Evolutionary conservation across 2,888 invertebrate genomes (phyloP).

Genomic region (Ophion ventricosus): DNA sequence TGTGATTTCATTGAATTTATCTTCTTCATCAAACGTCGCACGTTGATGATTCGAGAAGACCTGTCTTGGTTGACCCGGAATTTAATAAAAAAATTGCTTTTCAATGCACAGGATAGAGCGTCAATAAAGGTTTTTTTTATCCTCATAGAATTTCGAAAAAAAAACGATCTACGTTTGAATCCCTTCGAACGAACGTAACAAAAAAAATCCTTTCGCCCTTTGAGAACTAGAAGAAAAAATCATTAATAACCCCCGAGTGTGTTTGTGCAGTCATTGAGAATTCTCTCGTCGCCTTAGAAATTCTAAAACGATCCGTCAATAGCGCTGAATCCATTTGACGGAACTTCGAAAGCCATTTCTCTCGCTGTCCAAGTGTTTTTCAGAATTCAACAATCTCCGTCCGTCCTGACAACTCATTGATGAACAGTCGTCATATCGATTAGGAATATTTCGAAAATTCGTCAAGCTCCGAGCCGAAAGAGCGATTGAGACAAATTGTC

Average conservation of each 20-base stretch:
- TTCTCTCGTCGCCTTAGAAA: not conserved
- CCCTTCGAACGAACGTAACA: not conserved
- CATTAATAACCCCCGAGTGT: not conserved
- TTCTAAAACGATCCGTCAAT: not conserved
- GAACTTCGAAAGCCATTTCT: not conserved
- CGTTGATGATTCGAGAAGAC: not conserved
- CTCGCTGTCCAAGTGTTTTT: not conserved
- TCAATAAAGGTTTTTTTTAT: not conserved
- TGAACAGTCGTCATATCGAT: not conserved
- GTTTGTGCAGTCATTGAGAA: not conserved
- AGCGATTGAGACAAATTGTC: conserved; percentile 12
- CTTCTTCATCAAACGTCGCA: not conserved
- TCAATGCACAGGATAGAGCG: not conserved
- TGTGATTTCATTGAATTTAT: conserved; percentile 2
- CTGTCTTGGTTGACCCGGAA: not conserved
- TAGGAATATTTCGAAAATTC: not conserved
- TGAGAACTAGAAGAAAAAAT: not conserved
- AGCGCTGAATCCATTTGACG: not conserved
- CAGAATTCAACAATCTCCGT: not conserved
- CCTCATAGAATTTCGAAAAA: not conserved
- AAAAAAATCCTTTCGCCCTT: not conserved
- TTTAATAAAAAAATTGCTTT: conserved; percentile 7
- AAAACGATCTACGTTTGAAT: not conserved
- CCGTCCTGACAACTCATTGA: not conserved
- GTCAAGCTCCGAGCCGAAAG: not conserved